Evolutionary conservation across 2,888 invertebrate genomes (phyloP).

Genomic region (Agrotis puta): DNA sequence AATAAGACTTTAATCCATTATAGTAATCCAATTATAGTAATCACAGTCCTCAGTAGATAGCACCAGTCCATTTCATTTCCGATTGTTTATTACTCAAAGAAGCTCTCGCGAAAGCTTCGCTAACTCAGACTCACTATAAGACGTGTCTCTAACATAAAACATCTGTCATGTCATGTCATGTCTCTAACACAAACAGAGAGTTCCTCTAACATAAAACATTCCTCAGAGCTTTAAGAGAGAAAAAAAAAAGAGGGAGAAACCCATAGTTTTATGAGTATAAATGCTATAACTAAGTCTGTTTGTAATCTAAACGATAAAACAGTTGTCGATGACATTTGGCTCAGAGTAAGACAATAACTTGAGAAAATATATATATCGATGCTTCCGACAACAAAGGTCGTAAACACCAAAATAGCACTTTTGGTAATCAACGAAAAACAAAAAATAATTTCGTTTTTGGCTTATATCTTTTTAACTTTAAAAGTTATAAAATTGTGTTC

Average conservation of each 20-base stretch:
- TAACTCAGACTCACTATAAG: neutral
- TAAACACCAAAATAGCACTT: no score
- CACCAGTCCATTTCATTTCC: neutral
- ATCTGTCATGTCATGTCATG: no score
- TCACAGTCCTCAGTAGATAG: neutral
- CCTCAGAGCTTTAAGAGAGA: conserved; percentile 1
- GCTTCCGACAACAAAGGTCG: no score
- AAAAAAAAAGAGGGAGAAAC: conserved; percentile 20
- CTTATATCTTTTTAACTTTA: no score
- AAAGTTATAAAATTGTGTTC: no score
- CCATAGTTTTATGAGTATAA: neutral
- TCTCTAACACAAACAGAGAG: no score
- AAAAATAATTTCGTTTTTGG: no score
- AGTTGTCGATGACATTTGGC: neutral
- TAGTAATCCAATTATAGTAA: no score
- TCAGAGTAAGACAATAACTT: neutral
- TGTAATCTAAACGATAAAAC: neutral
- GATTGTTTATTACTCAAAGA: conserved; percentile 18
- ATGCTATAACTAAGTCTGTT: neutral
- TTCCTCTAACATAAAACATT: conserved; percentile 32
- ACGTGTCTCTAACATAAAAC: conserved; percentile 22
- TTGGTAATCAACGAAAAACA: no score
- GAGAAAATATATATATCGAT: neutral
- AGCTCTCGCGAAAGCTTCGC: neutral
- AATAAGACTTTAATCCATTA: neutral